These are phyloP conservation scores for Zaprionus camerounensis DNA, from an alignment of 1,140 invertebrate species.

Conservation along the genomic window DNA sequence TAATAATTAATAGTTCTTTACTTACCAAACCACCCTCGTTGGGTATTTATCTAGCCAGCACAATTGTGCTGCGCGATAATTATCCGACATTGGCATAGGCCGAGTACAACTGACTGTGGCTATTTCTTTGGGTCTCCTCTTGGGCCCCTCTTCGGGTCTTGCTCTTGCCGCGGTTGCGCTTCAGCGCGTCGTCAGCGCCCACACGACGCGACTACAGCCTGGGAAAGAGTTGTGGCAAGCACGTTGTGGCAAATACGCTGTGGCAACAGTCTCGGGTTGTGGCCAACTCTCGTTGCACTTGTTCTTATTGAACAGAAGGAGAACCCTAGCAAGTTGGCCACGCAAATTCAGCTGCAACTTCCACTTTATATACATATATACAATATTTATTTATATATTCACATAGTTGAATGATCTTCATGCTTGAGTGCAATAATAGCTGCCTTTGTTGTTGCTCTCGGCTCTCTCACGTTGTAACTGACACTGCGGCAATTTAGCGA, in stretches of 20 bases:
- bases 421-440: slow-evolving; percentile 48
- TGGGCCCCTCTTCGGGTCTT: slow-evolving; percentile 34
- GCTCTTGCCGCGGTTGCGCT: slow-evolving; percentile 67
- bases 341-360: slow-evolving; percentile 57
- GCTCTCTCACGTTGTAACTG: slow-evolving; percentile 63
- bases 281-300: slow-evolving; percentile 59
- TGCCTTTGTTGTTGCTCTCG: slow-evolving; percentile 1
- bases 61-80: slow-evolving; percentile 34
- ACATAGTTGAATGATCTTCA: slow-evolving; percentile 77
- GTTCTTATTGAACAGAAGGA: slow-evolving; percentile 39
- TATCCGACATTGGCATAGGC: slow-evolving; percentile 26
- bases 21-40: slow-evolving; percentile 12
- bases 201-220: slow-evolving; percentile 56
- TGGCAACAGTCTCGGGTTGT: slow-evolving; percentile 15
- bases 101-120: slow-evolving; percentile 16
- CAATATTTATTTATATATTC: slow-evolving; percentile 34
- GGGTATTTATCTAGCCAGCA: background rate
- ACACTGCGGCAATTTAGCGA: slow-evolving; percentile 44
- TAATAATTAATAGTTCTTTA: background rate
- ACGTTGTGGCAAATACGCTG: slow-evolving; percentile 1
- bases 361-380: slow-evolving; percentile 1
- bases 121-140: slow-evolving; percentile 17
- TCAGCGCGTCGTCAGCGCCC: slow-evolving; percentile 64
- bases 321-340: slow-evolving; percentile 56
- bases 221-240: slow-evolving; percentile 48